Evolutionary conservation across 2,113 vertebrate genomes (phyloP), one percentile per base, ranked within the genome.

Genomic region (Mola mola): DNA sequence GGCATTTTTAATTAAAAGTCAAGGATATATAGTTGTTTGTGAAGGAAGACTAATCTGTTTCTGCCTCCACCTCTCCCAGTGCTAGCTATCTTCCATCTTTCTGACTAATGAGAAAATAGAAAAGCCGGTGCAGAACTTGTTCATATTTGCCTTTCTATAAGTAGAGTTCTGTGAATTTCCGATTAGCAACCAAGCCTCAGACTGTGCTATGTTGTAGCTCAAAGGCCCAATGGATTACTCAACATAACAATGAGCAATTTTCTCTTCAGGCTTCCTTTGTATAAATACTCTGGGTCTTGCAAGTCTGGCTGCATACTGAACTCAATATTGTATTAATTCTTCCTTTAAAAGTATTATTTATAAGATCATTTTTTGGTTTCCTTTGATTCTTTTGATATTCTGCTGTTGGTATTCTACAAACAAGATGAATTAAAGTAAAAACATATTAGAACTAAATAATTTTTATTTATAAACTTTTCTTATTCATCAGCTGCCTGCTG

Each of bases 1-100:
- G 90, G 90, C 90, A 90, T 90, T 91, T 92, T 92, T 92, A 93
- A 92, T 93, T 92, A 93, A 93, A 91, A 92, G 88, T 90, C 87
- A 91, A 91, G 85, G 89, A 92, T 90, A 91, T 91, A 87, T 88
- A 84, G 84, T 91, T 93, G 90, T 92, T 91, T 92, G 89, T 85
- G 86, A 87, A 72, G 84, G 84, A 82, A 87, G 85, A 88, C 87
- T 92, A 91, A 91, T 93, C 90, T 85, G 74, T 87, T 85, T 87
- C 74, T 87, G 85, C 83, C 82, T 81, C 60, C 67, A 78, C 85
- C 80, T 88, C 77, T 87, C 70, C 43, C 66, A 69, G 31, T 82
- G 57, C 73, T 44, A 69, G 66, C 81, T 90, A 92, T 92, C 89
- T 89, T 76, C 84, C 71, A 91, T 91, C 91, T 92, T 86, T 92